Evolutionary conservation across 92 coral and sea anemone species (phyloP), one percentile per base, ranked within the genome.

Genomic region (Anthopleura xanthogrammica): DNA sequence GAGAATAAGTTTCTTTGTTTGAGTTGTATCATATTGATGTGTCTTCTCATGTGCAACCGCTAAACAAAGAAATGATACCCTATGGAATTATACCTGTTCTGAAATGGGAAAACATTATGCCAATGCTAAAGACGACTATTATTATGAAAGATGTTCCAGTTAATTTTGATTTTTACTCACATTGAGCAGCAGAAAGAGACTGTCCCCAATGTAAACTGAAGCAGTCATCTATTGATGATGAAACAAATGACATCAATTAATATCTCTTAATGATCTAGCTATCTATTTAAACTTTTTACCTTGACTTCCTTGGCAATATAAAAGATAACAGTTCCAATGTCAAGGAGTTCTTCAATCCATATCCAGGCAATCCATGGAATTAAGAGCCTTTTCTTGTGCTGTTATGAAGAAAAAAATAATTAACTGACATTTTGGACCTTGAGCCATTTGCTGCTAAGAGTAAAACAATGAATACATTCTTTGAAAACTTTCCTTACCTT

Each of bases 361-460:
- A 88, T 89, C 89, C 94, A 88, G 55, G 76, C 60, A 75, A 91
- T 79, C 94, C 94, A 91, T 12, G 94, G 94, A 48, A 77, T 41
- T 68, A 91, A 36, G 13, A 91, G 60, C 64, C 82, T 76, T 16
- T 83, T 82, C 62, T 41, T 74, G 46, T 81, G 87, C 93, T 90
- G 87, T n/a, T 76, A 84, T 56, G 41, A 43, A 16, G 54, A 11
- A 14, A 56, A 52, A 29, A 29, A 29, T 1, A 29, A 29, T 29
- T 29, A 5, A 46, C 50, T 46, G 50, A 46, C 9, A 9, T 46
- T 46, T 9, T 46, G 50, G 50, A 46, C 50, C 50, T 46, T 46
- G 50, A 46, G 50, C 3, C 9, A 9, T 46, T 46, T 9, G 9
- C 36, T 29, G 36, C 36, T 20, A 9, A 41, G 58, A 54, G 16